Evolutionary conservation across 2,113 vertebrate genomes (phyloP).

Genomic region (Apaloderma vittatum): DNA sequence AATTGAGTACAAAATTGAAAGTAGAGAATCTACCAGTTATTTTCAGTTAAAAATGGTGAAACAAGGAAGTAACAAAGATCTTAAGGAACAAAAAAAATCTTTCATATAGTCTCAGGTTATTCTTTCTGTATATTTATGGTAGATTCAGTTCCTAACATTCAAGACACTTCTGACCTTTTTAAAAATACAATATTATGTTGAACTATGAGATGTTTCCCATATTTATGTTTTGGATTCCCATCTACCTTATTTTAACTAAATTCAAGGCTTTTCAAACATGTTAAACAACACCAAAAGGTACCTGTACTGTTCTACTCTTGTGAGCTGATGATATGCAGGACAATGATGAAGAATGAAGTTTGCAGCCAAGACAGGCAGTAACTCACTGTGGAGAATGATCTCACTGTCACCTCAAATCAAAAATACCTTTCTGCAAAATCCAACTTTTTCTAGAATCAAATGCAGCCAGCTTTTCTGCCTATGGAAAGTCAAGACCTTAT

Average conservation of each 20-base stretch:
- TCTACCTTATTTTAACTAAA: background rate
- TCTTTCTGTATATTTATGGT: background rate
- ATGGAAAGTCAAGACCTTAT: background rate
- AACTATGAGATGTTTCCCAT: background rate
- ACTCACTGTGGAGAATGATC: background rate
- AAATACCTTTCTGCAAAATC: background rate
- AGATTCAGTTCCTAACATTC: background rate
- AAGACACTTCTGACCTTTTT: background rate
- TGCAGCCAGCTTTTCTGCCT: background rate
- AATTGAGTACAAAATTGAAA: background rate
- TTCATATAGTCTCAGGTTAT: background rate
- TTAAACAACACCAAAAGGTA: background rate
- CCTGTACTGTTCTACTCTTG: background rate
- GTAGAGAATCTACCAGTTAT: constrained; percentile 16
- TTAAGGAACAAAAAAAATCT: background rate
- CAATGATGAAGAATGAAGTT: background rate
- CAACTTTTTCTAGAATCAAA: background rate
- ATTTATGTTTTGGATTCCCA: background rate
- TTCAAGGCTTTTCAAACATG: background rate
- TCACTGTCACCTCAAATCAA: background rate
- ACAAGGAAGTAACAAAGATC: background rate
- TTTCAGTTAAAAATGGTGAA: constrained; percentile 27
- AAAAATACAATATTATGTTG: background rate
- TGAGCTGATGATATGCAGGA: background rate
- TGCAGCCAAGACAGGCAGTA: background rate